Conservation (phyloP, 2,113 vertebrate species). For the Glareola pratincola region DNA sequence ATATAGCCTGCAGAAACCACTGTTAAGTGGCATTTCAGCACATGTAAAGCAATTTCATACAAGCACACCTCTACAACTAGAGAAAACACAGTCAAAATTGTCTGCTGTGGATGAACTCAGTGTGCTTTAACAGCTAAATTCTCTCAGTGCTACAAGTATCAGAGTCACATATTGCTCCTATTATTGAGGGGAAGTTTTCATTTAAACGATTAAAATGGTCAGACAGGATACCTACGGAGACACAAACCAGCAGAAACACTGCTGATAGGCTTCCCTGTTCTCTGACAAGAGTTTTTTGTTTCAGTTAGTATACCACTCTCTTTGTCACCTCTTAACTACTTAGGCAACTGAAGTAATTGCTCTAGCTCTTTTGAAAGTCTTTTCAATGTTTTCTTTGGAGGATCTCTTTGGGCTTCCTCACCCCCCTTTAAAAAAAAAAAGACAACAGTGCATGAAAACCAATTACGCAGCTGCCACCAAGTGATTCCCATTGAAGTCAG, state of each 20-base stretch:
- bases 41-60: background rate
- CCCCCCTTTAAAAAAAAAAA: background rate
- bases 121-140: background rate
- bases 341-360: background rate
- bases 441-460: background rate
- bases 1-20: background rate
- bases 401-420: background rate
- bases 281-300: background rate
- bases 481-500: conserved; percentile 23
- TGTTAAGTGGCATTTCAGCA: background rate
- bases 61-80: background rate
- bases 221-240: background rate
- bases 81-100: background rate
- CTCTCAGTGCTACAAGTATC: background rate
- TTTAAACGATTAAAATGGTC: background rate
- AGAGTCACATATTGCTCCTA: background rate
- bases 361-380: background rate
- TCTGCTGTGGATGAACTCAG: background rate
- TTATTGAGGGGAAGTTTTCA: background rate
- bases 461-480: conserved; percentile 29
- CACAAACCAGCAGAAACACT: background rate
- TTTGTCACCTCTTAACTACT: background rate
- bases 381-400: background rate
- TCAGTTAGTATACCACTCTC: background rate
- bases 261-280: background rate